Evolutionary conservation across 92 coral and sea anemone species (phyloP), one percentile per base, ranked within the genome.

Genomic region (Epizoanthus ramosus): DNA sequence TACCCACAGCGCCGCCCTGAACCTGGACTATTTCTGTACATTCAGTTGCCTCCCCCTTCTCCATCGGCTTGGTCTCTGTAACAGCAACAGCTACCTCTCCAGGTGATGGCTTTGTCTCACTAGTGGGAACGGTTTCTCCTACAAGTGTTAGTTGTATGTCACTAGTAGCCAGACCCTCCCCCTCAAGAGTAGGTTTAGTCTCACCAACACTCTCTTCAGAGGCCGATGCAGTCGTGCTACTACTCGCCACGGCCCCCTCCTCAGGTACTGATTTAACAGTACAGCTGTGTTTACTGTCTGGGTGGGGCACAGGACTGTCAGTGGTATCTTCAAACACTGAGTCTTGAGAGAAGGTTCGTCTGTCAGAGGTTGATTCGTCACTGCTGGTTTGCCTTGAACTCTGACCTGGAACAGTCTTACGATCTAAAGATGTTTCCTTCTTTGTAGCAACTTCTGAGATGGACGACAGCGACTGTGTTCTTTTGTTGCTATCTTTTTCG

Each of bases 401-500:
- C 13, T 61, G 57, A 8, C 70, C 12, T 22, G 57, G 17, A 61
- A 41, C 58, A 14, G 9, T 15, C n/a, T 66, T 66, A 66, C 8
- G 43, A 66, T 45, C 10, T 5, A 9, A 45, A 45, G 53, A 45
- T 0, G 53, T 45, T 45, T 45, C 53, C 1, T 66, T 45, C 21
- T 33, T 67, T 13, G 71, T 18, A 67, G 6, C 41, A 67, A 15
- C 7, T 33, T 67, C 47, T 33, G 71, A 28, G 41, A 67, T 67
- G 17, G 71, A 67, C 4, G 71, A 33, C 71, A 60, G 18, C 16
- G 82, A 33, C 25, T 61, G 82, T 25, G 71, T 35, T n/a, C 63
- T 77, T 39, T 68, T 10, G 41, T 61, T 77, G 57, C 59, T 60
- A 39, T 37, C 82, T 57, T 41, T 77, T n/a, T 77, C 71, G 60